These are phyloP conservation scores for Drosophila pseudotalamancana DNA, from an alignment of 2,888 invertebrate genomes.

Conservation along the genomic window DNA sequence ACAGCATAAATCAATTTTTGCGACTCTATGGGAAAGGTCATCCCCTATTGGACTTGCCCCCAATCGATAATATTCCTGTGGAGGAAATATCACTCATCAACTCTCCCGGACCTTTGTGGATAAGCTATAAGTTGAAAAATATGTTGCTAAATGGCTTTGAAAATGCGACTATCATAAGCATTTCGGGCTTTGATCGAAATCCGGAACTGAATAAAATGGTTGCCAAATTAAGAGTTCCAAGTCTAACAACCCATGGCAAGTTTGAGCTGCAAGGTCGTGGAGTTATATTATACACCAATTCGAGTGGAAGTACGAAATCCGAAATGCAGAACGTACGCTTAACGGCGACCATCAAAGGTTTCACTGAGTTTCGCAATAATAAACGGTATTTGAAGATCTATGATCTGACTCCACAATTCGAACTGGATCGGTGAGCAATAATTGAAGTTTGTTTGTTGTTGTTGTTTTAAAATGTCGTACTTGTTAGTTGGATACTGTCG, in stretches of 20 bases:
- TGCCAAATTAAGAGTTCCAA: conserved; percentile 9
- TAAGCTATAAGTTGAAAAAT: conserved; percentile 20
- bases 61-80: conserved; percentile 13
- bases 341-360: conserved; percentile 1
- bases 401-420: conserved; percentile 10
- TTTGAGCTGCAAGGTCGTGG: conserved; percentile 34
- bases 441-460: background rate
- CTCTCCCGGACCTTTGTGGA: conserved; percentile 18
- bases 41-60: background rate
- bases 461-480: background rate
- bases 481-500: conserved; percentile 27
- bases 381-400: conserved; percentile 34
- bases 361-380: conserved; percentile 29
- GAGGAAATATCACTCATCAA: conserved; percentile 15
- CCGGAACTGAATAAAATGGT: conserved; percentile 7
- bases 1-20: conserved; percentile 17
- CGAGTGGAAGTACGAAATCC: conserved; percentile 14
- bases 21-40: conserved; percentile 18
- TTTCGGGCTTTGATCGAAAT: conserved; percentile 4
- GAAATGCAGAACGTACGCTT: conserved; percentile 33
- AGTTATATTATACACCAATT: conserved; percentile 22
- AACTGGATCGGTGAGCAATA: conserved; percentile 32
- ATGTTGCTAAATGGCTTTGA: conserved; percentile 22
- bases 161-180: conserved; percentile 17
- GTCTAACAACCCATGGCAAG: conserved; percentile 15